phyloP scores from a whole-genome alignment of 1,140 invertebrate species.

The Phymastichus coffea region DNA sequence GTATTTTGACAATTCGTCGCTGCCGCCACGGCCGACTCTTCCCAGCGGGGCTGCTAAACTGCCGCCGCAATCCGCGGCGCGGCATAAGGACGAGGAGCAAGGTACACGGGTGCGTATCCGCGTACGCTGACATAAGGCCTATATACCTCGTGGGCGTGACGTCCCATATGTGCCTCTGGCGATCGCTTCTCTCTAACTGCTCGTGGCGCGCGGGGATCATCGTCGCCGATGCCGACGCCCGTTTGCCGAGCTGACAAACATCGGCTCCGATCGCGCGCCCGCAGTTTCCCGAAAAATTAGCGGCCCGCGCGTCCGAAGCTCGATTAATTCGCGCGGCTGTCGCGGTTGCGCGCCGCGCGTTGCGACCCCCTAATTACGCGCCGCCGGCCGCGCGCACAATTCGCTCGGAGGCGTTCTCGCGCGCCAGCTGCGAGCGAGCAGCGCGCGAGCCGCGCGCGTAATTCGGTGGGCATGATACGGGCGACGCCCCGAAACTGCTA shows the following conservation, averaged over 20 bases:
- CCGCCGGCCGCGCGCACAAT: neutral
- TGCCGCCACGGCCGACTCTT: neutral
- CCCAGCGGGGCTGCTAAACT: neutral
- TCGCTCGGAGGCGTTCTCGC: slow-evolving; percentile 3
- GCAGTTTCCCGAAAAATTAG: neutral
- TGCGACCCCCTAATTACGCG: no score
- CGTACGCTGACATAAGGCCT: slow-evolving; percentile 19
- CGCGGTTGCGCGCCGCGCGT: no score
- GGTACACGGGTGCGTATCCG: neutral
- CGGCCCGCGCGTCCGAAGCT: neutral
- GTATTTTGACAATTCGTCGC: slow-evolving; percentile 33
- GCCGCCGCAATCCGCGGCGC: slow-evolving; percentile 14
- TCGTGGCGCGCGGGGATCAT: neutral
- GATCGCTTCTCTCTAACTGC: slow-evolving; percentile 12
- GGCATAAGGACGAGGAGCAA: neutral
- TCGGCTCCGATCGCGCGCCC: neutral
- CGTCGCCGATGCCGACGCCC: neutral
- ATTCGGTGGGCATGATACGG: slow-evolving; percentile 27
- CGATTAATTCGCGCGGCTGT: neutral
- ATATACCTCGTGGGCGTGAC: slow-evolving; percentile 52
- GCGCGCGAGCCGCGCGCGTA: slow-evolving; percentile 12
- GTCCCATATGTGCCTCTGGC: slow-evolving; percentile 41
- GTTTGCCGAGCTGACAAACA: neutral
- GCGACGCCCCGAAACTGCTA: neutral
- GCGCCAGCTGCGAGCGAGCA: slow-evolving; percentile 11